phyloP scores from a whole-genome alignment of 1,140 invertebrate species.

The Cydia pomonella region DNA sequence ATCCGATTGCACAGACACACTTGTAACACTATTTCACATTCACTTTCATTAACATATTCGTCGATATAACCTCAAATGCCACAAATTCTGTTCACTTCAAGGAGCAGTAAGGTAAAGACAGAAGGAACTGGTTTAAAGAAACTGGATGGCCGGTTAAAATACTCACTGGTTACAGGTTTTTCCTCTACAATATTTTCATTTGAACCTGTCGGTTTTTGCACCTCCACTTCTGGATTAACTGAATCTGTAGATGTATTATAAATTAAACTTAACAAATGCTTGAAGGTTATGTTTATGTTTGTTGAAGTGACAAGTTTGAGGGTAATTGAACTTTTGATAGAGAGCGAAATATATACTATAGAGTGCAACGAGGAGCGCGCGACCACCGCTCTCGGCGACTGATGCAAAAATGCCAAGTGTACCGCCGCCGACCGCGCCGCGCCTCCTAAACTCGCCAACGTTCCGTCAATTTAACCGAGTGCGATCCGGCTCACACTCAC shows the following conservation, averaged over 20 bases:
- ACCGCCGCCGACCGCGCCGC: conserved; percentile 21
- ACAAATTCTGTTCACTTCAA: conserved; percentile 52
- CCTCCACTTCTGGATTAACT: conserved; percentile 70
- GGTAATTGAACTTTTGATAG: conserved; percentile 37
- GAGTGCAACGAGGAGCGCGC: conserved; percentile 45
- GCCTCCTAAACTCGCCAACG: conserved; percentile 33
- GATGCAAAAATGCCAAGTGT: conserved; percentile 31
- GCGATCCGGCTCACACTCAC: conserved; percentile 58
- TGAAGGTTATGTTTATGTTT: conserved; percentile 31
- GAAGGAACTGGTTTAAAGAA: conserved; percentile 47
- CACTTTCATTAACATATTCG: conserved; percentile 33
- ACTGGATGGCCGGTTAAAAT: conserved; percentile 56
- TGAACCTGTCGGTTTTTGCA: conserved; percentile 69
- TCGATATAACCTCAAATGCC: conserved; percentile 53
- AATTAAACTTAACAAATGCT: conserved; percentile 56
- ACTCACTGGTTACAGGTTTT: conserved; percentile 75
- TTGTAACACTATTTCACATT: conserved; percentile 47
- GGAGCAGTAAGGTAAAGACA: conserved; percentile 45
- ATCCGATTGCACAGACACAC: conserved; percentile 20
- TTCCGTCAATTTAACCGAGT: conserved; percentile 61
- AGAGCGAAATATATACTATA: conserved; percentile 20
- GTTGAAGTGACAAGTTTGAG: conserved; percentile 41
- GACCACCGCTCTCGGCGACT: conserved; percentile 40
- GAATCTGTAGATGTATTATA: conserved; percentile 76
- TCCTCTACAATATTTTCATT: conserved; percentile 65